phyloP scores from a whole-genome alignment of 2,113 vertebrate species.

The Phycodurus eques region DNA sequence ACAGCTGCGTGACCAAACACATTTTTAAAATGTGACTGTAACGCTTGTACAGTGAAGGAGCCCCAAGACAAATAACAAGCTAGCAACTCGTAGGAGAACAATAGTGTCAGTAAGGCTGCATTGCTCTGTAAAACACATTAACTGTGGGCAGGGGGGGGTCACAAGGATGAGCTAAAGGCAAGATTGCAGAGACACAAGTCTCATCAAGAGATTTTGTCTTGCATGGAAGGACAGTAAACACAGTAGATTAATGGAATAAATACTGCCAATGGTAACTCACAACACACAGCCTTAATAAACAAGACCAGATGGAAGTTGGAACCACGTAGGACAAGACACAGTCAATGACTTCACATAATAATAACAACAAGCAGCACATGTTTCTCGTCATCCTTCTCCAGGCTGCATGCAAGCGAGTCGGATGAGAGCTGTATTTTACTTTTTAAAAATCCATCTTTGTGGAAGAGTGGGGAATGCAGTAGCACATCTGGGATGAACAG shows the following conservation, averaged over 20 bases:
- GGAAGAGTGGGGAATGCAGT: constrained; percentile 46
- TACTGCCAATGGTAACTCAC: constrained; percentile 51
- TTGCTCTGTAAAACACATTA: constrained; percentile 38
- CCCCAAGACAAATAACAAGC: constrained; percentile 25
- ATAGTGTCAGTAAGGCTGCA: constrained; percentile 41
- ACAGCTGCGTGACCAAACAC: constrained; percentile 16
- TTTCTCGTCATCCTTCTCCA: constrained; percentile 52
- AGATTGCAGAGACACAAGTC: constrained; percentile 39
- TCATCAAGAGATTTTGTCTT: constrained; percentile 34
- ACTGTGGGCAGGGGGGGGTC: constrained; percentile 2
- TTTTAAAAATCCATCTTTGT: constrained; percentile 40
- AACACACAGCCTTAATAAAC: constrained; percentile 37
- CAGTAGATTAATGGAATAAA: constrained; percentile 46
- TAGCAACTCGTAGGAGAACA: constrained; percentile 23
- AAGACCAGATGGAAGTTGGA: constrained; percentile 34
- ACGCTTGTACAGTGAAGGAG: constrained; percentile 15
- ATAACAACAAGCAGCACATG: constrained; percentile 52
- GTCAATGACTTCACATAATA: constrained; percentile 47
- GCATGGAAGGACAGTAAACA: constrained; percentile 40
- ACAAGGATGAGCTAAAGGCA: constrained; percentile 49
- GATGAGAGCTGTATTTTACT: constrained; percentile 29
- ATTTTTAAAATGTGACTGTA: constrained; percentile 14
- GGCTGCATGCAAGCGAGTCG: constrained; percentile 64
- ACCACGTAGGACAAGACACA: constrained; percentile 45
- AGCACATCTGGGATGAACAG: constrained; percentile 65